These are phyloP conservation scores for Drosophila pachea DNA, from an alignment of 1,140 invertebrate genomes.

Conservation along the genomic window DNA sequence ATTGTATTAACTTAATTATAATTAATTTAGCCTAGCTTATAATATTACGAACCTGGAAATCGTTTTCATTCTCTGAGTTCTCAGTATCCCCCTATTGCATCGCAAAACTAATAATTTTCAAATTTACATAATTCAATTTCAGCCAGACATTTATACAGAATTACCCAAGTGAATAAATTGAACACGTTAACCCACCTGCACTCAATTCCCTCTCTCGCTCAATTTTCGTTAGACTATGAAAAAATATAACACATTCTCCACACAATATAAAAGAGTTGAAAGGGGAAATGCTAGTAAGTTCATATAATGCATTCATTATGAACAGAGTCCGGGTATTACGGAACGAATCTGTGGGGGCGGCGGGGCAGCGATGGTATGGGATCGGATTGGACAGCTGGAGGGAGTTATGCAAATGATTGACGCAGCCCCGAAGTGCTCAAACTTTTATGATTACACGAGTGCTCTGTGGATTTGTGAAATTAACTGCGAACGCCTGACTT, in stretches of 20 bases:
- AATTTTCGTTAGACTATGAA: neutral
- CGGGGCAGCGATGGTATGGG: neutral
- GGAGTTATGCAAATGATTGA: slow-evolving; percentile 35
- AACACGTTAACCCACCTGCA: no score
- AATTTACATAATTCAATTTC: no score
- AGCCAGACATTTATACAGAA: no score
- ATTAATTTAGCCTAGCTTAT: no score
- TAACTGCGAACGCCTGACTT: slow-evolving; percentile 39
- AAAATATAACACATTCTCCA: neutral
- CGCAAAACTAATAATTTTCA: no score
- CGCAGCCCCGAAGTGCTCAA: slow-evolving; percentile 24
- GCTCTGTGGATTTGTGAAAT: slow-evolving; percentile 47
- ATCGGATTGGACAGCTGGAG: neutral
- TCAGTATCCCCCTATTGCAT: no score
- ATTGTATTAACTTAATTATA: no score
- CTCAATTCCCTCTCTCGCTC: neutral
- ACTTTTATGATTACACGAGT: slow-evolving; percentile 49
- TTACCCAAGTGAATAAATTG: no score
- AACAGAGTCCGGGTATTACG: neutral
- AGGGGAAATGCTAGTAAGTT: slow-evolving; percentile 5
- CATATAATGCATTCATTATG: slow-evolving; percentile 34
- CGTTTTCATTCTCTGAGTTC: no score
- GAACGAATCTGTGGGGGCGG: neutral
- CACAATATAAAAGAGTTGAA: no score
- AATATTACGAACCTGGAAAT: no score